Evolutionary conservation across 2,888 invertebrate genomes (phyloP).

Genomic region (Caenorhabditis imperialis): DNA sequence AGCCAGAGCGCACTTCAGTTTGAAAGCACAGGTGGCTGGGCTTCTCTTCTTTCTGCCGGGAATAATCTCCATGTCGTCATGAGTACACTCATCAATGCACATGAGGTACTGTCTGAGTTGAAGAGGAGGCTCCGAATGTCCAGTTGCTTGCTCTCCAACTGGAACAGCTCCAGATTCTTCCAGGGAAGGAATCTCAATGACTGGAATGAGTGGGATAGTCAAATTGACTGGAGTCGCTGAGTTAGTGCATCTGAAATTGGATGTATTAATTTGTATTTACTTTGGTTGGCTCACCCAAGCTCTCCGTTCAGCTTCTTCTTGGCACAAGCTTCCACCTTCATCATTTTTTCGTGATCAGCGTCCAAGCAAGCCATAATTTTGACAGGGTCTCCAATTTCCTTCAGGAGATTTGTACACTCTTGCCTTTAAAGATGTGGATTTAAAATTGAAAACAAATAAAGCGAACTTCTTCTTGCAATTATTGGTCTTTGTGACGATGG

Average conservation of each 20-base stretch:
- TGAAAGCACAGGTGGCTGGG: constrained; percentile 74
- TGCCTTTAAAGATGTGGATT: constrained; percentile 43
- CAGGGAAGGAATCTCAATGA: constrained; percentile 67
- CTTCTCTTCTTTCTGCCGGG: constrained; percentile 66
- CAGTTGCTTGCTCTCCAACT: constrained; percentile 32
- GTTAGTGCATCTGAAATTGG: constrained; percentile 68
- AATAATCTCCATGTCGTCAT: constrained; percentile 68
- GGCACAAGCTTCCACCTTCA: constrained; percentile 72
- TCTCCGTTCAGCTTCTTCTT: constrained; percentile 70
- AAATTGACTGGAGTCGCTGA: constrained; percentile 73
- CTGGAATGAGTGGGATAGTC: constrained; percentile 75
- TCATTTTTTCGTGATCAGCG: constrained; percentile 71
- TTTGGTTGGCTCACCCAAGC: constrained; percentile 36
- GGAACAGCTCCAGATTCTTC: constrained; percentile 48
- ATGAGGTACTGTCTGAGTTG: constrained; percentile 73
- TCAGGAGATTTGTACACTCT: constrained; percentile 68
- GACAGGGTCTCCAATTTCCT: constrained; percentile 70
- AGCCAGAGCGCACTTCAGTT: constrained; percentile 74
- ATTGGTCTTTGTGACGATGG: constrained; percentile 63
- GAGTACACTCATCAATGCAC: constrained; percentile 76
- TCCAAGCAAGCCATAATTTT: constrained; percentile 74
- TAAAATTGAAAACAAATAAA: constrained; percentile 1
- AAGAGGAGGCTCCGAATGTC: constrained; percentile 59
- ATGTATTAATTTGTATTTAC: background rate
- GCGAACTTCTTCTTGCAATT: constrained; percentile 69